A percentile compares a stretch with the other conserved stretches of the same genome.
Conservation (phyloP, 2,797 vertebrate species). For the Balearica regulorum region DNA sequence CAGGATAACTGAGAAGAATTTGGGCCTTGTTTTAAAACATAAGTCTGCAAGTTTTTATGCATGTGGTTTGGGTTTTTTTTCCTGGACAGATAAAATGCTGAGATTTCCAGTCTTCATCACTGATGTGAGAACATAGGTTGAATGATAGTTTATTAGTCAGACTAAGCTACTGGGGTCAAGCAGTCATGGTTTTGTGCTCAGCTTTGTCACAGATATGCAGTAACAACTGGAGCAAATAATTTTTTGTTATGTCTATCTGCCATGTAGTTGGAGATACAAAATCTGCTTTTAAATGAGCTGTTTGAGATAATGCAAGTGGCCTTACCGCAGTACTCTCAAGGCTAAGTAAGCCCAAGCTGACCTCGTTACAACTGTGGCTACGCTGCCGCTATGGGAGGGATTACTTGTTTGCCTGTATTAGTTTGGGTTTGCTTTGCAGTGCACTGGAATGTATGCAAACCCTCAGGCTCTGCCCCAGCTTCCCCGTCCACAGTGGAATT, state of each 20-base stretch:
- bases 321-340: background rate
- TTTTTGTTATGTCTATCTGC: background rate
- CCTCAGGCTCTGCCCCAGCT: background rate
- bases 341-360: background rate
- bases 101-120: background rate
- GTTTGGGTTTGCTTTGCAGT: background rate
- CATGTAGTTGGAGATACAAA: background rate
- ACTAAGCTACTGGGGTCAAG: background rate
- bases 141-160: background rate
- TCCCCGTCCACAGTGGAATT: background rate
- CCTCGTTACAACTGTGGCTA: background rate
- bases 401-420: background rate
- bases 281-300: background rate
- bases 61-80: too few relatives aligned
- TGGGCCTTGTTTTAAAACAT: background rate
- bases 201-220: background rate
- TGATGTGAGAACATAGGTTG: too few relatives aligned
- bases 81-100: background rate
- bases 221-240: background rate
- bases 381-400: background rate
- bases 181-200: background rate
- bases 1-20: background rate
- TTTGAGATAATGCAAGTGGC: background rate
- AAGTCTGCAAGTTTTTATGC: background rate
- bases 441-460: background rate